phyloP scores from a whole-genome alignment of 2,888 invertebrate species.

The Acleris emargana region DNA sequence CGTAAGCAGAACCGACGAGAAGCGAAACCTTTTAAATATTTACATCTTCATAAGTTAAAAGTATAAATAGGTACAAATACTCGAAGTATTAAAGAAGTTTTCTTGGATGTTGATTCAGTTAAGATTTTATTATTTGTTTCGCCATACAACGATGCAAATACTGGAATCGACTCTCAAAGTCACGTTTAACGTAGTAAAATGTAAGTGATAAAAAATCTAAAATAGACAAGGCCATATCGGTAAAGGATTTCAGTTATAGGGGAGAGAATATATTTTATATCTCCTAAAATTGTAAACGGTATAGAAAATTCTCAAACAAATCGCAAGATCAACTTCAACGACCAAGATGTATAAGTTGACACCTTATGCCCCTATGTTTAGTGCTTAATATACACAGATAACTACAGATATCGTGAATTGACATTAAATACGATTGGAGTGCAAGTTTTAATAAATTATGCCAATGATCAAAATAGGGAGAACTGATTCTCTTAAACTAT shows the following conservation, averaged over 20 bases:
- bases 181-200: slow-evolving; percentile 5
- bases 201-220: background rate
- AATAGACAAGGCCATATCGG: slow-evolving; percentile 13
- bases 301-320: slow-evolving; percentile 10
- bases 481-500: too few species aligned
- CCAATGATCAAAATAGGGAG: too few species aligned
- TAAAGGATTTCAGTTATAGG: background rate
- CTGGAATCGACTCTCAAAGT: slow-evolving; percentile 8
- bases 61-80: slow-evolving; percentile 20
- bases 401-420: background rate
- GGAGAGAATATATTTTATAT: background rate
- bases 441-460: slow-evolving; percentile 1
- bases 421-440: slow-evolving; percentile 5
- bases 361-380: background rate
- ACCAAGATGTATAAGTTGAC: too few species aligned
- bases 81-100: slow-evolving; percentile 15
- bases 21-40: slow-evolving; percentile 27
- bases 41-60: slow-evolving; percentile 31
- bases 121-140: background rate
- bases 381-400: background rate
- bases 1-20: slow-evolving; percentile 22
- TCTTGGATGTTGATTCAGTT: slow-evolving; percentile 16
- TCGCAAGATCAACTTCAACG: background rate
- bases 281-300: slow-evolving; percentile 10
- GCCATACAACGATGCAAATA: background rate